Conservation (phyloP, 2,888 invertebrate genomes). For the Ethmia dodecea region DNA sequence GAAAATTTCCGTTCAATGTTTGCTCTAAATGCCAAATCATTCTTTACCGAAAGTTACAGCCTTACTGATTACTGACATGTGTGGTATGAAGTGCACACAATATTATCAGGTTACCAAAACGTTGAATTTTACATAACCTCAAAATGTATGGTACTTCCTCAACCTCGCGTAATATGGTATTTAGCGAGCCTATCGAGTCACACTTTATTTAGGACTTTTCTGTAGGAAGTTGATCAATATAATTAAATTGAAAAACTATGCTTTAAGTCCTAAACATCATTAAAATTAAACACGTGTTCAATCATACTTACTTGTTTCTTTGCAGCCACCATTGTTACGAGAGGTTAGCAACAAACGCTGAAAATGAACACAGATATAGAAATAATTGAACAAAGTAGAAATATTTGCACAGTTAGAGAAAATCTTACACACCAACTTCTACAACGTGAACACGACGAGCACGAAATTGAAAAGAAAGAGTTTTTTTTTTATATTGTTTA, state of each 20-base stretch:
- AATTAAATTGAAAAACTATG: constrained; percentile 33
- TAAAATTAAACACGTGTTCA: constrained; percentile 34
- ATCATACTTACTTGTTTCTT: constrained; percentile 91
- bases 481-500: not conserved
- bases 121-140: constrained; percentile 17
- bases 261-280: constrained; percentile 37
- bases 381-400: not conserved
- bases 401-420: not conserved
- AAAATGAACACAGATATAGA: not conserved
- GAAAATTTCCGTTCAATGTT: too few species aligned
- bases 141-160: constrained; percentile 55
- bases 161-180: constrained; percentile 56
- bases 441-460: not conserved
- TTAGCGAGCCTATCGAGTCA: constrained; percentile 65
- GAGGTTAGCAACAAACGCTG: not conserved
- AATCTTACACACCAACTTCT: not conserved
- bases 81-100: too few species aligned
- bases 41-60: too few species aligned
- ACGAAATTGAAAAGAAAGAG: not conserved
- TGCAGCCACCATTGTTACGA: constrained; percentile 86
- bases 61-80: too few species aligned
- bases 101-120: not conserved
- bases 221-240: constrained; percentile 29
- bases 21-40: too few species aligned
- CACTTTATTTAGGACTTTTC: constrained; percentile 47